These are phyloP conservation scores for Ecliptopera silaceata DNA, from an alignment of 2,888 invertebrate genomes.

Conservation along the genomic window DNA sequence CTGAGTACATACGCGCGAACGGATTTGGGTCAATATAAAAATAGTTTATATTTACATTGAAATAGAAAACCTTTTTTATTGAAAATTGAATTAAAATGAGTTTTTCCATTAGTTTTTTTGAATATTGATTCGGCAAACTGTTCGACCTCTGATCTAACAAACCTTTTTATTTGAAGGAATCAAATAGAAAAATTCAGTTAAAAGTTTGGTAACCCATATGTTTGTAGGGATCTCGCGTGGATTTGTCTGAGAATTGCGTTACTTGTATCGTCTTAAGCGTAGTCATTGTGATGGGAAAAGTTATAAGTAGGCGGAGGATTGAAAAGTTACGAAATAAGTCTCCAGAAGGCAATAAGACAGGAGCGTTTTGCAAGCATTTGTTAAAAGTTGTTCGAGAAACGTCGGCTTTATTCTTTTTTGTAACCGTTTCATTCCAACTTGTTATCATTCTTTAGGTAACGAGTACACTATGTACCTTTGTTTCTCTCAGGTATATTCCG, in stretches of 20 bases:
- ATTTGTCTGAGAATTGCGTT: constrained; percentile 58
- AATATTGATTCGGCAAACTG: constrained; percentile 10
- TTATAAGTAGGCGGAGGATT: constrained; percentile 68
- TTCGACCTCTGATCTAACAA: no score
- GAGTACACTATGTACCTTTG: constrained; percentile 4
- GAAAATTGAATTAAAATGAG: no score
- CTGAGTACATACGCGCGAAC: constrained; percentile 32
- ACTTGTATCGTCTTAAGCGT: constrained; percentile 67
- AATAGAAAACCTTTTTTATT: background rate
- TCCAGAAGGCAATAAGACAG: constrained; percentile 58
- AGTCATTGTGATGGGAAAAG: constrained; percentile 73
- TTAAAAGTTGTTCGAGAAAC: constrained; percentile 52
- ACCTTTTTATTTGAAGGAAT: constrained; percentile 31
- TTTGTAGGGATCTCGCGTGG: constrained; percentile 49
- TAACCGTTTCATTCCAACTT: constrained; percentile 36
- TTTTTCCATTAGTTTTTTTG: constrained; percentile 15
- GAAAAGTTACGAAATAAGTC: constrained; percentile 67
- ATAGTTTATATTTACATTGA: constrained; percentile 16
- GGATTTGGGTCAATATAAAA: constrained; percentile 37
- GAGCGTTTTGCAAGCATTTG: constrained; percentile 63
- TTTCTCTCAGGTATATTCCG: constrained; percentile 16
- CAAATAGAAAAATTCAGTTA: constrained; percentile 43
- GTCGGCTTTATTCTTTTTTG: constrained; percentile 45
- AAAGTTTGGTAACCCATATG: constrained; percentile 44
- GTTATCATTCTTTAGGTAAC: constrained; percentile 34